Percentiles rank a stretch among this genome's conserved stretches.
phyloP scores from a whole-genome alignment of 2,797 vertebrate species.

The Arnoldichthys spilopterus region DNA sequence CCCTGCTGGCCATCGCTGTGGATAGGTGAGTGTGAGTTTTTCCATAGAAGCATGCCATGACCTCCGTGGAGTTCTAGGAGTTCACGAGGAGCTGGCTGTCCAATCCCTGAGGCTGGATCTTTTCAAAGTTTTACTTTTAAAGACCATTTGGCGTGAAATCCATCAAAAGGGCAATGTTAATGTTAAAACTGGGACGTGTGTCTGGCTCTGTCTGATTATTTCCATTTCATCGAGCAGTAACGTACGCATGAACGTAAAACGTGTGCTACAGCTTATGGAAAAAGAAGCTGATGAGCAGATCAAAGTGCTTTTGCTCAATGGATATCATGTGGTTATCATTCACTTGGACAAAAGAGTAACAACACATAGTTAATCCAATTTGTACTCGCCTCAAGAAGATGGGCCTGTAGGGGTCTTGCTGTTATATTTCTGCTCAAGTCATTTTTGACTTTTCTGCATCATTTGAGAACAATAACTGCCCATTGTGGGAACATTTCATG shows the following conservation, averaged over 20 bases:
- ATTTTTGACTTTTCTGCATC: no score
- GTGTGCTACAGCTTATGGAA: background rate
- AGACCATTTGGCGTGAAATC: background rate
- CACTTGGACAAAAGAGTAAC: no score
- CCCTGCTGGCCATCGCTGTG: conserved; percentile 92
- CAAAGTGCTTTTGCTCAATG: no score
- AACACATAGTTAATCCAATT: no score
- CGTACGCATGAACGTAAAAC: background rate
- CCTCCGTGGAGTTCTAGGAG: background rate
- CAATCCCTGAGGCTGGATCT: background rate
- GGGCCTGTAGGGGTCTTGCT: no score
- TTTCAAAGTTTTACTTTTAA: background rate
- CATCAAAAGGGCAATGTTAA: background rate
- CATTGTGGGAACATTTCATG: no score
- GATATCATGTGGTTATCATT: no score
- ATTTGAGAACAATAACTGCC: no score
- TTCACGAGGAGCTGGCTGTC: background rate
- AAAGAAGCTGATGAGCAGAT: background rate
- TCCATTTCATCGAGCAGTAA: background rate
- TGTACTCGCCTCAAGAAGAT: no score
- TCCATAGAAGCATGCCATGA: background rate
- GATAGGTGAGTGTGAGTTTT: conserved; percentile 84
- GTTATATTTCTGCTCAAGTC: no score
- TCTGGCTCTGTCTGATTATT: background rate
- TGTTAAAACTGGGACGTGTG: background rate